Evolutionary conservation across 2,888 invertebrate species (phyloP).

Genomic region (Crematogaster levior): DNA sequence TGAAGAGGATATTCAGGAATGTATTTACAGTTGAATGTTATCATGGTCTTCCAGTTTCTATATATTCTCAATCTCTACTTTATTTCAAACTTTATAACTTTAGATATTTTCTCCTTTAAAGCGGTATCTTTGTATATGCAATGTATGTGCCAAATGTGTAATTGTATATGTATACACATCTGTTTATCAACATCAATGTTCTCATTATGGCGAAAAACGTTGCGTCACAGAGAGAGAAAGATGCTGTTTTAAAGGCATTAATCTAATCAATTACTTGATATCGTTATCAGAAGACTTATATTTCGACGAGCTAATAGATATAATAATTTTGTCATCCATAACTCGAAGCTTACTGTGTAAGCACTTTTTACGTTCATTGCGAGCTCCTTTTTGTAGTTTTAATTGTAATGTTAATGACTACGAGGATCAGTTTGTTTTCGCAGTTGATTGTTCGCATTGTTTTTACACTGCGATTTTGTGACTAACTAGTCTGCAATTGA

Average conservation of each 20-base stretch:
- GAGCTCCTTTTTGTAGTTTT: not conserved
- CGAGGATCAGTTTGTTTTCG: not conserved
- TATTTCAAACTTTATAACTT: not conserved
- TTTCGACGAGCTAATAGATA: not conserved
- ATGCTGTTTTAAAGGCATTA: not conserved
- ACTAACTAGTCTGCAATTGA: constrained; percentile 46
- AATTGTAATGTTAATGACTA: not conserved
- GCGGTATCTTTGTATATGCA: not conserved
- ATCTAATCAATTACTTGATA: not conserved
- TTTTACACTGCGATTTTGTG: constrained; percentile 42
- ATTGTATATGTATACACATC: not conserved
- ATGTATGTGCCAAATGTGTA: not conserved
- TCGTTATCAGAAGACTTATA: constrained; percentile 6
- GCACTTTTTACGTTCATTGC: not conserved
- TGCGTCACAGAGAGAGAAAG: not conserved
- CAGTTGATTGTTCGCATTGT: not conserved
- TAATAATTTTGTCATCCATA: not conserved
- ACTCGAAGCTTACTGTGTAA: constrained; percentile 11
- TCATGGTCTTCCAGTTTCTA: constrained; percentile 23
- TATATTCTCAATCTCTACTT: not conserved
- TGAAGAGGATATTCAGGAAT: not conserved
- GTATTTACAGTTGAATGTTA: not conserved
- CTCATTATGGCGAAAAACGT: not conserved
- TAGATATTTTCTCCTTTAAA: constrained; percentile 1
- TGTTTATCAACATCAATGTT: not conserved